Conservation (phyloP, 1,140 invertebrate genomes). For the Mercenaria mercenaria region DNA sequence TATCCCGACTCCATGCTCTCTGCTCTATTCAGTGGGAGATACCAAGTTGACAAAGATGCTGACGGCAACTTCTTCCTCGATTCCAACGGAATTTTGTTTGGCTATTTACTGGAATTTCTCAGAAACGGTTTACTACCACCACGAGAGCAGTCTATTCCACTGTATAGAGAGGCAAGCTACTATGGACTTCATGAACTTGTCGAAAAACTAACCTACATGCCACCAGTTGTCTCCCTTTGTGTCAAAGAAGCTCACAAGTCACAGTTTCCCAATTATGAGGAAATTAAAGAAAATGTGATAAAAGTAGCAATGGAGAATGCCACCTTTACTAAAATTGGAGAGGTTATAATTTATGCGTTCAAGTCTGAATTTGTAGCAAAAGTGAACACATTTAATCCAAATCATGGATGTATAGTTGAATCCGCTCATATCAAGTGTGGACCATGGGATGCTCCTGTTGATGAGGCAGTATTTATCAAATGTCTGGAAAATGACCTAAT, state of each 20-base stretch:
- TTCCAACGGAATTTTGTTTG: conserved; percentile 80
- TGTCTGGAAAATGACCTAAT: conserved; percentile 81
- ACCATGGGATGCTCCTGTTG: conserved; percentile 79
- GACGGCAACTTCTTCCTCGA: conserved; percentile 83
- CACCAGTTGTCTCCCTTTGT: conserved; percentile 74
- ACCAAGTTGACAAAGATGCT: conserved; percentile 83
- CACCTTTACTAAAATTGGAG: conserved; percentile 76
- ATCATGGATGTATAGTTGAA: conserved; percentile 81
- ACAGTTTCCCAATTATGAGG: conserved; percentile 80
- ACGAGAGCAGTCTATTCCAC: conserved; percentile 72
- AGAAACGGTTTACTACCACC: conserved; percentile 80
- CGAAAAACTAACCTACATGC: conserved; percentile 77
- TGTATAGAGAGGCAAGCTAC: conserved; percentile 82
- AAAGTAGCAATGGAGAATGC: conserved; percentile 79
- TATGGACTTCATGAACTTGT: conserved; percentile 80
- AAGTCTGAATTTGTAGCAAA: conserved; percentile 78
- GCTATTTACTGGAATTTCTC: conserved; percentile 81
- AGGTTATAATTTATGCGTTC: conserved; percentile 81
- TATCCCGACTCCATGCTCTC: conserved; percentile 85
- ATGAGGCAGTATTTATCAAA: conserved; percentile 81
- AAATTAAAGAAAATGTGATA: conserved; percentile 76
- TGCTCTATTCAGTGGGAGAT: conserved; percentile 85
- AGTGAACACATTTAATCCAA: conserved; percentile 79
- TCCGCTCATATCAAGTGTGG: conserved; percentile 79
- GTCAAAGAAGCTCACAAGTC: conserved; percentile 80